Conservation (phyloP, 2,113 vertebrate genomes). For the Gadus chalcogrammus region DNA sequence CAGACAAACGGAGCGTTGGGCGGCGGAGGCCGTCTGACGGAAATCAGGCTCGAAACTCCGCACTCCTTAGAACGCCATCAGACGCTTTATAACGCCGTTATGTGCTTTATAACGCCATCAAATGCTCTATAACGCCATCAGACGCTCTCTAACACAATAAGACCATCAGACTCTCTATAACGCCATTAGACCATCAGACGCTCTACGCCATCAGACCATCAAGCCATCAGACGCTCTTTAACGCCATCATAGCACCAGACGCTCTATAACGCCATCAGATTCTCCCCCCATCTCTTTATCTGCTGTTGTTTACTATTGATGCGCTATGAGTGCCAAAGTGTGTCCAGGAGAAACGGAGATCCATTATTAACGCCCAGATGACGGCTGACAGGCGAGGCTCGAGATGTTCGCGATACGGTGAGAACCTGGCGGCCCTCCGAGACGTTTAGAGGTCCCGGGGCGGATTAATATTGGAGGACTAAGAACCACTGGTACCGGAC, state of each 20-base stretch:
- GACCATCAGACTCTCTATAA: neutral
- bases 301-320: constrained; percentile 70
- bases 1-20: constrained; percentile 70
- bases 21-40: constrained; percentile 4
- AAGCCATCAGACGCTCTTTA: no score
- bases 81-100: no score
- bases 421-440: constrained; percentile 74
- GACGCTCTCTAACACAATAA: no score
- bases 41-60: neutral
- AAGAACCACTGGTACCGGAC: constrained; percentile 46
- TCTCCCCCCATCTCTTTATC: constrained; percentile 27
- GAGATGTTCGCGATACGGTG: constrained; percentile 74
- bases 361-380: constrained; percentile 74
- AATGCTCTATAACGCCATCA: neutral
- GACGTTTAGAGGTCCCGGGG: constrained; percentile 82
- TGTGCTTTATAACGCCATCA: neutral
- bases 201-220: no score
- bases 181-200: neutral
- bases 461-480: constrained; percentile 85
- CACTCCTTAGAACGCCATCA: neutral
- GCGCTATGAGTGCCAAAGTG: constrained; percentile 69
- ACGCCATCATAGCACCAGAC: no score
- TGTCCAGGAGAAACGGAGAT: constrained; percentile 63
- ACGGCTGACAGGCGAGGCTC: constrained; percentile 66
- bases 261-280: neutral